A percentile compares a stretch with the other conserved stretches of the same genome.
These are phyloP conservation scores for Caiman crocodilus DNA, from an alignment of 2,797 vertebrate genomes.

Conservation along the genomic window DNA sequence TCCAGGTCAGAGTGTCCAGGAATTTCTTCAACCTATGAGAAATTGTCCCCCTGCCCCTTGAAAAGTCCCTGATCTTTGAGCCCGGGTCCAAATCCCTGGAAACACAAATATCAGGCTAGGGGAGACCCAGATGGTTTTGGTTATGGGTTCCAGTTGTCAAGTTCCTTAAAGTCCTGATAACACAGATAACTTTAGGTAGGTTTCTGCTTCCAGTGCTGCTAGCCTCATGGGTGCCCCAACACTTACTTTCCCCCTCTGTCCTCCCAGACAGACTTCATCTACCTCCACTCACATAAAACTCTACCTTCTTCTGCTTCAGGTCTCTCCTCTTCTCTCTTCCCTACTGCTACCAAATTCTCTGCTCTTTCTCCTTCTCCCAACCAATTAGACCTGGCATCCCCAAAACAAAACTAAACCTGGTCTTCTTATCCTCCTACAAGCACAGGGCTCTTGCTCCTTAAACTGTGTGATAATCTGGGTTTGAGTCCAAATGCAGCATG, in stretches of 20 bases:
- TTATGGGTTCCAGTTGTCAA: neutral
- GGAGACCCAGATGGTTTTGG: neutral
- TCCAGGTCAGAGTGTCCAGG: neutral
- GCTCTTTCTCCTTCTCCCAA: neutral
- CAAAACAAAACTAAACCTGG: neutral
- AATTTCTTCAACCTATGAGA: neutral
- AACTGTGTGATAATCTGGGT: neutral
- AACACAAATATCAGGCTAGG: neutral
- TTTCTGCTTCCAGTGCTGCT: neutral
- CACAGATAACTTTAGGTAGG: neutral
- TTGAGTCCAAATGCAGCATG: neutral
- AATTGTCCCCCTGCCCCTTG: neutral
- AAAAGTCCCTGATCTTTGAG: neutral
- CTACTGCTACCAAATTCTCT: neutral
- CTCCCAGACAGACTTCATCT: neutral
- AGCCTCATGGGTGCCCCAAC: neutral
- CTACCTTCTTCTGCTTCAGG: neutral
- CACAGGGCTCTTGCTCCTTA: neutral
- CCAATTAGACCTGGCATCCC: neutral
- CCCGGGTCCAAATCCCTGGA: neutral
- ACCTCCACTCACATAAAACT: neutral
- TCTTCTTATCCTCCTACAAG: neutral
- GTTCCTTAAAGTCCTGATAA: neutral
- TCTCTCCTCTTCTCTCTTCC: neutral
- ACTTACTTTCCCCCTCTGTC: neutral